Evolutionary conservation across 1,140 invertebrate species (phyloP).

Genomic region (Drosophila leontia): DNA sequence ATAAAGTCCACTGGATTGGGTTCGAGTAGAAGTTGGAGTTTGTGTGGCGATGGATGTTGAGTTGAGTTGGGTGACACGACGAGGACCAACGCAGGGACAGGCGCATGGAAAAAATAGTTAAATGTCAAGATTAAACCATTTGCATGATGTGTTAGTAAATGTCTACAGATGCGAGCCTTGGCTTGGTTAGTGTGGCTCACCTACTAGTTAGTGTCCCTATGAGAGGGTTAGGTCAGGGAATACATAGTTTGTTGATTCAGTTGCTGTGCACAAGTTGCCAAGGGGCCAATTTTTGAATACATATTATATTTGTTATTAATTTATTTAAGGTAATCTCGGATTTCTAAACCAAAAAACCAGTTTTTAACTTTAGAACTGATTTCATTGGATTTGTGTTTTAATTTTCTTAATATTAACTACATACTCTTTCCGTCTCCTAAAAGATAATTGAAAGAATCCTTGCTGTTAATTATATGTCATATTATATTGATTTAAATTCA

Average conservation of each 20-base stretch:
- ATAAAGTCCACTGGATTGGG: conserved; percentile 77
- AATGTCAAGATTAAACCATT: conserved; percentile 82
- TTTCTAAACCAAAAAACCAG: not conserved
- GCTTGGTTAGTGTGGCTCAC: conserved; percentile 1
- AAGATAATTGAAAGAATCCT: too few relatives aligned
- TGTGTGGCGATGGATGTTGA: conserved; percentile 23
- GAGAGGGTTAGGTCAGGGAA: not conserved
- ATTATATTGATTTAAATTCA: not conserved
- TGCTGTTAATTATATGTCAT: not conserved
- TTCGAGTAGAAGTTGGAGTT: conserved; percentile 33
- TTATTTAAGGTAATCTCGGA: too few relatives aligned
- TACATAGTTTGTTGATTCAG: not conserved
- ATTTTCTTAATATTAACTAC: too few relatives aligned
- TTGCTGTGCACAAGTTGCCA: not conserved
- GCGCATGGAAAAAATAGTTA: conserved; percentile 70
- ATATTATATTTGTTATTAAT: too few relatives aligned
- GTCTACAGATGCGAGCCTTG: not conserved
- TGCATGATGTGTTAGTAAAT: conserved; percentile 66
- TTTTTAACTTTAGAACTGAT: too few relatives aligned
- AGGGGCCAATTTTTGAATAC: too few relatives aligned
- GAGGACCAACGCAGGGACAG: conserved; percentile 59
- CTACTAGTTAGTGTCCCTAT: not conserved
- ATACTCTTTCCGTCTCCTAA: too few relatives aligned
- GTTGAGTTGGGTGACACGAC: conserved; percentile 42
- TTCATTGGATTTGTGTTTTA: too few relatives aligned